Evolutionary conservation across 2,797 vertebrate genomes (phyloP).

Genomic region (Sternotherus odoratus): DNA sequence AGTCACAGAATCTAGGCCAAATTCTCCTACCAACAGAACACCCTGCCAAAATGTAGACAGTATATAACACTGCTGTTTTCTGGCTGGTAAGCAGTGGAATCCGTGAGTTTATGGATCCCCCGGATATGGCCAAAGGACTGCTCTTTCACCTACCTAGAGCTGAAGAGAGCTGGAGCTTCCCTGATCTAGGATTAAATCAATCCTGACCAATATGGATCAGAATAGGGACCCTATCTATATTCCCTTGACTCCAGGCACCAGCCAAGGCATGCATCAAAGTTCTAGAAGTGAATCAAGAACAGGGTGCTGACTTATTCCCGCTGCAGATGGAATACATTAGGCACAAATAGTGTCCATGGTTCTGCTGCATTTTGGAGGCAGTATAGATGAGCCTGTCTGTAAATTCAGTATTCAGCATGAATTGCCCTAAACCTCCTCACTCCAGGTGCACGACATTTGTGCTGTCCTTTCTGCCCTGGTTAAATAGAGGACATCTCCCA

Average conservation of each 20-base stretch:
- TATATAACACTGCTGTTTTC: neutral
- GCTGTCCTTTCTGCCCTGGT: neutral
- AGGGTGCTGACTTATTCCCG: neutral
- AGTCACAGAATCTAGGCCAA: neutral
- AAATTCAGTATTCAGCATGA: too few relatives aligned
- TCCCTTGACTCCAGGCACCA: neutral
- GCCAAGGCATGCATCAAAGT: too few relatives aligned
- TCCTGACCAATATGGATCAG: neutral
- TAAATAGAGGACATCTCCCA: neutral
- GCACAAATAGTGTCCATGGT: too few relatives aligned
- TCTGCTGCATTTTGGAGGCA: too few relatives aligned
- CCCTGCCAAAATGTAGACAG: neutral
- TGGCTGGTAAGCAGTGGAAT: neutral
- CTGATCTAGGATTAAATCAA: neutral
- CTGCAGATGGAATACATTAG: neutral
- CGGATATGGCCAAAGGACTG: neutral
- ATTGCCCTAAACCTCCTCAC: neutral
- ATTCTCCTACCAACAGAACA: neutral
- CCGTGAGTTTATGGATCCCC: neutral
- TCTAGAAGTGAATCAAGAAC: neutral
- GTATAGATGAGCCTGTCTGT: neutral
- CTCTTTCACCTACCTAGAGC: neutral
- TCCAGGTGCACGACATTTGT: neutral
- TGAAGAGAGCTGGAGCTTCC: neutral
- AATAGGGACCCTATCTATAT: neutral